Base-by-base conservation (phyloP, 2,113 vertebrate genomes). In the Syngnathoides biaculeatus region DNA sequence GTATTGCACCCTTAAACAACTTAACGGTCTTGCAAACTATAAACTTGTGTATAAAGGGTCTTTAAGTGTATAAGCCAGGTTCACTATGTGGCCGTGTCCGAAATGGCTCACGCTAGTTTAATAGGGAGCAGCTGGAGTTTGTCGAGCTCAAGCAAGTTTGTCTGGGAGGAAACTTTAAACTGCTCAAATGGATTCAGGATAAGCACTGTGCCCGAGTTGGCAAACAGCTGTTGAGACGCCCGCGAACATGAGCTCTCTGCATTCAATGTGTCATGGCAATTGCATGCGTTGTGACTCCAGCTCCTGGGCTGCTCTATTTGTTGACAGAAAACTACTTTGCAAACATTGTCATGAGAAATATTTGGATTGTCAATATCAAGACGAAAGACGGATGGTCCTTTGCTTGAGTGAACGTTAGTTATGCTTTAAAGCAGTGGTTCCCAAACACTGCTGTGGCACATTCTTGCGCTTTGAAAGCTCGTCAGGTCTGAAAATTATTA, bases 181-280 rank as follows among this genome's bases (percentile, higher is more conserved):
- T 71, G 48, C 67, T 39, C 55, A 67, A 78, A 68, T 65, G 55
- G 74, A 66, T 42, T 67, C 69, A n/a, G 67, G 65, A 65, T 75
- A 78, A 84, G 81, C 4, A 26, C 57, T 22, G 58, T 53, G 61
- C 27, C 58, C 55, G 38, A 38, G 53, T 52, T 53, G 24, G 40
- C 65, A 67, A 72, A 71, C 82, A 83, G 79, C 84, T 85, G 81
- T 57, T 68, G 24, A 61, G 43, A 65, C 75, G 71, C 70, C 26
- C 48, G 59, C 10, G 48, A 62, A 69, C 52, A 58, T 38, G 38
- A 62, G 63, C 45, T 65, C 45, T 27, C 26, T 60, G 73, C 43
- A 65, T 43, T 71, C 73, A 64, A 65, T 75, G 47, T 75, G 71
- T 69, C 79, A 74, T 43, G 71, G 26, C 26, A 42, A 52, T 47